Evolutionary conservation across 2,888 invertebrate genomes (phyloP).

Genomic region (Drosophila paramelanica): DNA sequence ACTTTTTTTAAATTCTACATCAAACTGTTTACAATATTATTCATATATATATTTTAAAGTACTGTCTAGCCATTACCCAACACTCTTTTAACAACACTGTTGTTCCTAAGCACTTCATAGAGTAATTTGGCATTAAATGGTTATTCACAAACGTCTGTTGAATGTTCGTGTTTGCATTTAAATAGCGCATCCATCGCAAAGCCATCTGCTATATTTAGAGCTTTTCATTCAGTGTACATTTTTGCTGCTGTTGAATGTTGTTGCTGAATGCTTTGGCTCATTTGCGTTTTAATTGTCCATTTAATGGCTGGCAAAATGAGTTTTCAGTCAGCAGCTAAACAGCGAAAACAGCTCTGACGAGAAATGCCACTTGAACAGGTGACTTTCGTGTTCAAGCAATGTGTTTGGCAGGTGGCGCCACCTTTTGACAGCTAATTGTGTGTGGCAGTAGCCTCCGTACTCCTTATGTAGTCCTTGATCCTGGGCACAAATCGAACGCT

Average conservation of each 20-base stretch:
- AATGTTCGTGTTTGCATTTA: conserved; percentile 14
- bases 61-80: background rate
- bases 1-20: no score
- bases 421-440: conserved; percentile 11
- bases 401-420: conserved; percentile 38
- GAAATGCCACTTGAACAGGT: no score
- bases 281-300: conserved; percentile 57
- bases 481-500: no score
- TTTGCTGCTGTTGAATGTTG: conserved; percentile 7
- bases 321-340: conserved; percentile 30
- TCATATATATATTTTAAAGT: no score
- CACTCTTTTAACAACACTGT: background rate
- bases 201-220: conserved; percentile 17
- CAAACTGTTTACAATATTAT: no score
- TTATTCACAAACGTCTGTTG: background rate
- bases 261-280: conserved; percentile 41
- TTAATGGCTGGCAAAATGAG: conserved; percentile 48
- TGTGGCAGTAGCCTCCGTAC: no score
- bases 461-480: conserved; percentile 14
- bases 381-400: conserved; percentile 28
- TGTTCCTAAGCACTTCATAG: background rate
- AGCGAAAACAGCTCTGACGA: background rate
- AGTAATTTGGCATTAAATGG: background rate
- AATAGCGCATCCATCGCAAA: conserved; percentile 5
- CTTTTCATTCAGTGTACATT: conserved; percentile 1